Conservation (phyloP, 2,113 vertebrate genomes). For the Pelobates fuscus region DNA sequence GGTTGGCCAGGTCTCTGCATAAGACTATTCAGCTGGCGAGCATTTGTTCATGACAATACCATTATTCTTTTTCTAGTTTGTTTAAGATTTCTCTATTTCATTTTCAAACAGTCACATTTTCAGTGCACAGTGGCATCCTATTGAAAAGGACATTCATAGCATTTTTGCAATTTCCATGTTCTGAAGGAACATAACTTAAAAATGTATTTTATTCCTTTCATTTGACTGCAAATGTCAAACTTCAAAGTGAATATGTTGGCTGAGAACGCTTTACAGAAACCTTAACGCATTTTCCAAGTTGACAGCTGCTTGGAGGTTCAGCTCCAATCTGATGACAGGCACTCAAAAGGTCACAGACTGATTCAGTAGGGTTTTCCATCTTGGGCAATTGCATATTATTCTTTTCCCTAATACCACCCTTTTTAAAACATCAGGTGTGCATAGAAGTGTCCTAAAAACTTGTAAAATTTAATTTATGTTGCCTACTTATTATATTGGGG, state of each 20-base stretch:
- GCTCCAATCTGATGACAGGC: slow-evolving; percentile 15
- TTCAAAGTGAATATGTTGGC: slow-evolving; percentile 37
- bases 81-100: not conserved
- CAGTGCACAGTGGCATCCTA: not conserved
- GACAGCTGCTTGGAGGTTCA: slow-evolving; percentile 41
- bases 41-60: not conserved
- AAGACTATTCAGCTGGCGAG: no score
- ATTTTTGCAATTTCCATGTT: slow-evolving; percentile 23
- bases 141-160: slow-evolving; percentile 30
- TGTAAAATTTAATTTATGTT: slow-evolving; percentile 30
- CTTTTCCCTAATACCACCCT: slow-evolving; percentile 8
- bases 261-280: slow-evolving; percentile 22
- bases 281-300: slow-evolving; percentile 39
- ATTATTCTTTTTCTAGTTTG: not conserved
- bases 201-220: slow-evolving; percentile 32
- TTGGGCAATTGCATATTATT: slow-evolving; percentile 9
- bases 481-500: no score
- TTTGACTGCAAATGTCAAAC: slow-evolving; percentile 45
- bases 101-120: not conserved
- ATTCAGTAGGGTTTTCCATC: slow-evolving; percentile 27
- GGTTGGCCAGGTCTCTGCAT: no score
- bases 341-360: slow-evolving; percentile 38
- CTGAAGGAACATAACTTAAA: slow-evolving; percentile 5
- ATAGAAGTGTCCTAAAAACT: slow-evolving; percentile 10
- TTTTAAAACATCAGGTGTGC: not conserved